Evolutionary conservation across 2,113 vertebrate genomes (phyloP), one percentile per base, ranked within the genome.

Genomic region (Herpailurus yagouaroundi): DNA sequence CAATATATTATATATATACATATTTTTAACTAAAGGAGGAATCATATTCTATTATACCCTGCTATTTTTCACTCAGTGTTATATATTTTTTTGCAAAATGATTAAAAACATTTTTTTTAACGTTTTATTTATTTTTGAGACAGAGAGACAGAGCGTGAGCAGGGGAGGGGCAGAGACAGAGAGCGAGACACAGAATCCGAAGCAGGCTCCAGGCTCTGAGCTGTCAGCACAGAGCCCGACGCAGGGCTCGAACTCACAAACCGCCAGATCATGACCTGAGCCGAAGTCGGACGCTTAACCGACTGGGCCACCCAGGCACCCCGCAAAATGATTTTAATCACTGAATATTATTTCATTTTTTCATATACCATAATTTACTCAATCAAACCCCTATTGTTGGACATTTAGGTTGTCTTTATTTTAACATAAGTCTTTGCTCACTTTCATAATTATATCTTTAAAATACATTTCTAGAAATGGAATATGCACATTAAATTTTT

Each of bases 301-400:
- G 45, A 45, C 45, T 45, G 45, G 45, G 45, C 8, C 45, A 45
- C 45, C 45, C 45, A 45, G 45, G 45, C 0, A 45, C 45, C 45
- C 45, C 8, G 8, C 8, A 95, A 91, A 80, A 88, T 97, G 33
- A 89, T 83, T 96, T 95, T 94, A 94, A 91, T 92, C 93, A 66
- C 33, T 85, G 38, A 90, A 89, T 55, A 95, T 96, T 94, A 91
- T 80, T 96, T 74, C 55, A 68, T 93, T 57, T 95, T 90, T 94
- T 94, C 38, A 91, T 60, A 38, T 63, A 55, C 33, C 13, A 25
- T 88, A 94, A 81, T 96, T 97, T 97, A 90, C 12, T 83, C 82
- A 97, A 68, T 97, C 95, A 97, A 84, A 82, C 14, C 14, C 41
- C 60, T 94, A 94, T 94, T 96, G 85, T 89, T 95, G 82, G 89